Conservation (phyloP, 2,888 invertebrate genomes). For the Blomia tropicalis region DNA sequence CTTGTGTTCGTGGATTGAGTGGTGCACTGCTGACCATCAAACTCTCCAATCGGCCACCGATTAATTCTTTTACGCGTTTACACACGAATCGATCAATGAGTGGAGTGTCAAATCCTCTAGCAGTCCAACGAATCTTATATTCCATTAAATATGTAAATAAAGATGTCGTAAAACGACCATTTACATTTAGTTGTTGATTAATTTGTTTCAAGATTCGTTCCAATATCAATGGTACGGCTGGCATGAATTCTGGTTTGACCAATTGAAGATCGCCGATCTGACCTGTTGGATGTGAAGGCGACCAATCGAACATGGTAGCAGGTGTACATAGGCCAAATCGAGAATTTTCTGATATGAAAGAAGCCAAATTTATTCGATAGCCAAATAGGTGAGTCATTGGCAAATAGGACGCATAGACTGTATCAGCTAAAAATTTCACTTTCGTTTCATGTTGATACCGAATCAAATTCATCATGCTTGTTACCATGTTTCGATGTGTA, state of each 20-base stretch:
- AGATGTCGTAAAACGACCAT: slow-evolving; percentile 57
- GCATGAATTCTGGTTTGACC: slow-evolving; percentile 77
- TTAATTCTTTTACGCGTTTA: slow-evolving; percentile 55
- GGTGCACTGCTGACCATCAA: slow-evolving; percentile 90
- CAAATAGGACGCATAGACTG: slow-evolving; percentile 71
- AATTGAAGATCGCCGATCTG: slow-evolving; percentile 82
- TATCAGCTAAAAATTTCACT: too few species aligned
- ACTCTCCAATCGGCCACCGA: slow-evolving; percentile 73
- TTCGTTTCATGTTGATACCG: background rate
- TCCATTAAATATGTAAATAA: slow-evolving; percentile 85
- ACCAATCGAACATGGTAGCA: slow-evolving; percentile 49
- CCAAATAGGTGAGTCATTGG: slow-evolving; percentile 94
- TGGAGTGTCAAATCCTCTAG: slow-evolving; percentile 21
- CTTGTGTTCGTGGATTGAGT: slow-evolving; percentile 80
- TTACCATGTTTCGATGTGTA: slow-evolving; percentile 29
- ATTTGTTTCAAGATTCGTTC: slow-evolving; percentile 94
- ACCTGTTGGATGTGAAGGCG: slow-evolving; percentile 59
- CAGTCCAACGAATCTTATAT: slow-evolving; percentile 50
- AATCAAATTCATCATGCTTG: slow-evolving; percentile 27
- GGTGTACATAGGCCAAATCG: slow-evolving; percentile 91
- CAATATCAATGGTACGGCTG: slow-evolving; percentile 85
- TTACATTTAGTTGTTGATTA: slow-evolving; percentile 63
- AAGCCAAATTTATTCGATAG: slow-evolving; percentile 54
- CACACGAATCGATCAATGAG: slow-evolving; percentile 42
- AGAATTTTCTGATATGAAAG: slow-evolving; percentile 58